Percentiles rank a stretch among this genome's conserved stretches.
These are phyloP conservation scores for Eupeodes corollae DNA, from an alignment of 1,140 invertebrate genomes.

Conservation along the genomic window DNA sequence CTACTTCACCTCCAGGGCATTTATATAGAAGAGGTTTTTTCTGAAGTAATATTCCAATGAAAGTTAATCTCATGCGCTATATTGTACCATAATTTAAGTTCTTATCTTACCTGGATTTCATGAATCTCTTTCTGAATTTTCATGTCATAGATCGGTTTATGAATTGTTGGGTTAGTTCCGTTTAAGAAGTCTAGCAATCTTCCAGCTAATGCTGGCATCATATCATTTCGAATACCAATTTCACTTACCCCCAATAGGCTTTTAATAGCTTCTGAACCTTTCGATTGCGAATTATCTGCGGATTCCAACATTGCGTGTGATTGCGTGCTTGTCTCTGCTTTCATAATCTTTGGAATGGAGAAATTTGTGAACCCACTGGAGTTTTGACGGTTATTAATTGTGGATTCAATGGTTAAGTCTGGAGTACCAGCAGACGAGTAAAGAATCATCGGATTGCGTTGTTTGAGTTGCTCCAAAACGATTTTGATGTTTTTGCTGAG, in stretches of 20 bases:
- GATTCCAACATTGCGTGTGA: neutral
- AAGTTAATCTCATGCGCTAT: no score
- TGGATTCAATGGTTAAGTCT: neutral
- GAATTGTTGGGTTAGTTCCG: constrained; percentile 3
- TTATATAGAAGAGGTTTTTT: constrained; percentile 9
- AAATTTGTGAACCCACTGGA: neutral
- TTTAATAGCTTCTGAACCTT: neutral
- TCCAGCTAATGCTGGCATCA: constrained; percentile 12
- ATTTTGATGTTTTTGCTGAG: no score
- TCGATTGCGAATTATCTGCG: neutral
- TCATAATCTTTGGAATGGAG: neutral
- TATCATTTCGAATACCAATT: constrained; percentile 5
- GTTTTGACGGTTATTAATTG: neutral
- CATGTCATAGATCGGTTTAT: constrained; percentile 12
- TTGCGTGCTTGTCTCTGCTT: neutral
- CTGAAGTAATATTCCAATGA: neutral
- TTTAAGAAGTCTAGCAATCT: constrained; percentile 17
- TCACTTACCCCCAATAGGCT: neutral
- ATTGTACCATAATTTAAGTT: neutral
- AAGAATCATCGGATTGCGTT: no score
- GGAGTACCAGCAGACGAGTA: no score
- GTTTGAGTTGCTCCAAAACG: no score
- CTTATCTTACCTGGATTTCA: constrained; percentile 12
- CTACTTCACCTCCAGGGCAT: constrained; percentile 9
- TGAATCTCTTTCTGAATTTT: constrained; percentile 15